Evolutionary conservation across 2,888 invertebrate genomes (phyloP), one percentile per base, ranked within the genome.

Genomic region (Endomychus coccineus): DNA sequence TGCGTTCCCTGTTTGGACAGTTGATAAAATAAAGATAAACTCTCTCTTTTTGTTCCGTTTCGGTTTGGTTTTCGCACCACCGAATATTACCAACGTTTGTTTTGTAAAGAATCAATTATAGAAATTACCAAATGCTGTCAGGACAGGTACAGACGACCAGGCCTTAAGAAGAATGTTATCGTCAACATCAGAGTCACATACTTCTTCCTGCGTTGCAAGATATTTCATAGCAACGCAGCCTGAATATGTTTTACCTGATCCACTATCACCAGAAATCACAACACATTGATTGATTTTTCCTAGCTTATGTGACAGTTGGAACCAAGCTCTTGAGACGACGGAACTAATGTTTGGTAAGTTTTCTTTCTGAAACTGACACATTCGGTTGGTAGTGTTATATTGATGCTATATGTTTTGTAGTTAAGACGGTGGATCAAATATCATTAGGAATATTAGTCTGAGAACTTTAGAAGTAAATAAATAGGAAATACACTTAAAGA

Each of bases 221-320:
- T 61, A 64, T 36, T 62, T 59, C 29, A 68, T 47, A 15, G 64
- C 59, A 35, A 60, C 54, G 27, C 56, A 58, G 3, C 65, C 64
- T 10, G 66, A 64, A 43, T 58, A 66, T 2, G 67, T 68, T 52
- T 68, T 68, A 23, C 67, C 68, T 2, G 67, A 60, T 11, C 67
- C 67, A 34, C 66, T 67, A 36, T 68, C 67, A 2, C 67, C 68
- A 17, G 61, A 67, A 28, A 68, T 62, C 6, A 68, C 51, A 11
- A 68, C 58, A 2, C 60, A 59, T 48, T 68, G 67, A 42, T 58
- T 55, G 14, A 44, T 37, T 39, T 52, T 58, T 4, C 66, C 66
- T 12, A 65, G 43, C 13, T 52, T 44, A 34, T 57, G 34, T 2
- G 17, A 14, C 16, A 42, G 27, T n/a, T 39, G 38, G 27, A 55